Evolutionary conservation across 2,113 vertebrate genomes (phyloP), one percentile per base, ranked within the genome.

Genomic region (Oreochromis tanganicae): DNA sequence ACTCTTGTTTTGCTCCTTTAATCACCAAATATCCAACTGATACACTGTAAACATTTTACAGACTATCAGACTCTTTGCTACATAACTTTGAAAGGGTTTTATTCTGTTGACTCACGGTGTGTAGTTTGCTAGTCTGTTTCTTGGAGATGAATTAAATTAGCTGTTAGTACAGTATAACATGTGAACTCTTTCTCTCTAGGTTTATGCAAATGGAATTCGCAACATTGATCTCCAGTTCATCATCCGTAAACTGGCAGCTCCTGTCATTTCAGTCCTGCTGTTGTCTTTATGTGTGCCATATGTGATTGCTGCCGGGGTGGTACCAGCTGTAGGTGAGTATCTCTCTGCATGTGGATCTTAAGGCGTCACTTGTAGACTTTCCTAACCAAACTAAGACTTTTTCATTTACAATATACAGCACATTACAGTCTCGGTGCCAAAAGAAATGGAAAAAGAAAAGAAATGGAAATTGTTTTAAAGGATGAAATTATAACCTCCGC

Each of bases 141-240:
- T 29, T 32, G 9, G 71, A 78, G 43, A 78, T 78, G 19, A 68
- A 41, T 68, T 38, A 68, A 19, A 50, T 78, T 32, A 78, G 29
- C 43, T 32, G 6, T 78, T 50, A 78, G 24, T 78, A 52, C 46
- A 52, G 48, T 78, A 19, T 68, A 82, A 63, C 24, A 5, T 84
- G 17, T 59, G 5, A 27, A 10, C 75, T 21, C 4, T 29, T 63
- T 83, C n/a, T 59, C 81, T 78, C 80, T 52, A 97, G 98, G 98
- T 99, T 59, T 99, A 99, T 57, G 99, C 99, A 88, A 99, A 99
- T 55, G 98, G 99, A 1, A 99, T 99, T 93, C 98, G 99, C 79
- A 99, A 99, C 96, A 99, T 99, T 50, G 98, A 99, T 88, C 97
- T 99, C 59, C 98, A 99, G 84, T 99, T 99, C 93, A 99, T 99